A percentile compares a stretch with the other conserved stretches of the same genome.
Conservation (phyloP, 2,888 invertebrate genomes). For the Cancer borealis region DNA sequence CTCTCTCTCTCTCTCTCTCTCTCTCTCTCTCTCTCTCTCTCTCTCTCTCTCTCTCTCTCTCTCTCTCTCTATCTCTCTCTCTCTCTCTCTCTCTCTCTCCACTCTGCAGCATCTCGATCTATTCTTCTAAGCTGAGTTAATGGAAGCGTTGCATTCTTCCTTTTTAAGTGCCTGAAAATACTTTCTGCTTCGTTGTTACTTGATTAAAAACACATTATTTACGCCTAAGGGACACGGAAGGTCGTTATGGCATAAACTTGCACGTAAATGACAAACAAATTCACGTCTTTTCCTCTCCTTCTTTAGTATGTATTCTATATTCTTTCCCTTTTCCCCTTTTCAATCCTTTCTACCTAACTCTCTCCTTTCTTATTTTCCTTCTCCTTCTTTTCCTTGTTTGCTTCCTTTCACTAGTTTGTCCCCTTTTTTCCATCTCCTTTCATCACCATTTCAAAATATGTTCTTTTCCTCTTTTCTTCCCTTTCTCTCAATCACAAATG, state of each 20-base stretch:
- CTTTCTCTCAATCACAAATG: not conserved
- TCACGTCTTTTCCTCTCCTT: not conserved
- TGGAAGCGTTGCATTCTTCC: slow-evolving; percentile 5
- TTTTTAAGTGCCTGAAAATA: not conserved
- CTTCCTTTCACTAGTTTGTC: not conserved
- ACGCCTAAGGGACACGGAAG: not conserved
- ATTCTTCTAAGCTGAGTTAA: not conserved
- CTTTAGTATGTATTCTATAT: not conserved
- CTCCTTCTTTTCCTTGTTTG: not conserved
- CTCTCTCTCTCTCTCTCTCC: not conserved
- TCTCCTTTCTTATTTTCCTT: not conserved
- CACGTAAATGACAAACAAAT: not conserved
- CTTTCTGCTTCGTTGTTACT: slow-evolving; percentile 20
- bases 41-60: not conserved
- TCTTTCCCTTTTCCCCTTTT: not conserved
- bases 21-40: not conserved
- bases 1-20: not conserved
- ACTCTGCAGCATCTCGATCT: not conserved
- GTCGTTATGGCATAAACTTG: slow-evolving; percentile 1
- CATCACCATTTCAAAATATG: not conserved
- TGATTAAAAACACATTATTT: slow-evolving; percentile 20
- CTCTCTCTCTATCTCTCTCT: slow-evolving; percentile 30
- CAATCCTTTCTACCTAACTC: not conserved
- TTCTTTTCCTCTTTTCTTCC: not conserved
- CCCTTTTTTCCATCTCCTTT: not conserved